Conservation (phyloP, 1,140 invertebrate species). For the Homalodisca vitripennis region DNA sequence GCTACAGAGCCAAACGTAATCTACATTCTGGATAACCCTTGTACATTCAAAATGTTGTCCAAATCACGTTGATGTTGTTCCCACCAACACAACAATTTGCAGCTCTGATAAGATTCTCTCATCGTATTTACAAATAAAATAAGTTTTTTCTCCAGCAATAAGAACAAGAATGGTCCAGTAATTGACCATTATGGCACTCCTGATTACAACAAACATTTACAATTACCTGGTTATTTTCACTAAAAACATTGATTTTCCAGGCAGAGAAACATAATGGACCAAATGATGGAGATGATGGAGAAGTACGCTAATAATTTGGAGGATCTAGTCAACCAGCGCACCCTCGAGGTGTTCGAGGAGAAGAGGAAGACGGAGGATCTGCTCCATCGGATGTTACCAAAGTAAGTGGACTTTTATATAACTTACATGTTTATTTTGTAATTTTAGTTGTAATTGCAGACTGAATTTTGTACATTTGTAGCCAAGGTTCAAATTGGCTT, state of each 20-base stretch:
- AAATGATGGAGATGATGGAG: conserved; percentile 97
- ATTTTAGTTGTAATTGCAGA: background rate
- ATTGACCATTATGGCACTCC: too few species aligned
- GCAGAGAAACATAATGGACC: conserved; percentile 90
- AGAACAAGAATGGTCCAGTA: too few species aligned
- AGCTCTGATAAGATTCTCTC: too few species aligned
- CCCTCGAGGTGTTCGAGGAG: conserved; percentile 83
- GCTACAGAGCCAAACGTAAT: too few species aligned
- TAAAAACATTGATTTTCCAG: conserved; percentile 53
- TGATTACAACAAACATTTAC: too few species aligned
- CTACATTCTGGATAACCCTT: too few species aligned
- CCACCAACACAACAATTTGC: too few species aligned
- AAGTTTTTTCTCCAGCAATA: too few species aligned
- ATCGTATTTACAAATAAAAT: too few species aligned
- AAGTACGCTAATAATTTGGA: conserved; percentile 94
- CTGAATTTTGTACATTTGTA: conserved; percentile 26
- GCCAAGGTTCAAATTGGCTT: background rate
- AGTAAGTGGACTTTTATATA: conserved; percentile 55
- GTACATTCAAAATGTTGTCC: too few species aligned
- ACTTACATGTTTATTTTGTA: background rate
- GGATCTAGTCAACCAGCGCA: conserved; percentile 87
- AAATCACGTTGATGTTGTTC: too few species aligned
- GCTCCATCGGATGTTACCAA: conserved; percentile 89
- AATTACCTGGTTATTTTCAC: too few species aligned
- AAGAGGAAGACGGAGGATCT: conserved; percentile 93